Evolutionary conservation across 2,888 invertebrate species (phyloP).

Genomic region (Drosophila stalkeri): DNA sequence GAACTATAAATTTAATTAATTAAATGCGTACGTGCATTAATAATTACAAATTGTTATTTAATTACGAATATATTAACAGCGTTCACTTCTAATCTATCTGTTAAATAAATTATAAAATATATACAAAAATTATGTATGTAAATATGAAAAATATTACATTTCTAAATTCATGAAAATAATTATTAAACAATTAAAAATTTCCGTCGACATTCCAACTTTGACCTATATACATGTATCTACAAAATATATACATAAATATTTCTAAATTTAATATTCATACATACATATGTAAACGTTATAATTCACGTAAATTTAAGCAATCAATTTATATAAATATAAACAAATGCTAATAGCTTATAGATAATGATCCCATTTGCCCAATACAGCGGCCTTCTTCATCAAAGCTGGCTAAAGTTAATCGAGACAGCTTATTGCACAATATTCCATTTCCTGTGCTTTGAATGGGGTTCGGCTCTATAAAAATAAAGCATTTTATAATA

Average conservation of each 20-base stretch:
- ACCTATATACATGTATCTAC: conserved; percentile 17
- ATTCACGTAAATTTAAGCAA: conserved; percentile 48
- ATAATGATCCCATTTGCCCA: conserved; percentile 94
- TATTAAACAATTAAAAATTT: neutral
- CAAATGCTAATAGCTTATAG: conserved; percentile 87
- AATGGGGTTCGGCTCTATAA: conserved; percentile 85
- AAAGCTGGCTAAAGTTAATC: conserved; percentile 94
- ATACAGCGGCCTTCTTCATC: conserved; percentile 95
- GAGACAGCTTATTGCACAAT: conserved; percentile 93
- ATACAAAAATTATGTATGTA: neutral
- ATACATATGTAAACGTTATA: conserved; percentile 18
- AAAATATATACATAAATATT: conserved; percentile 5
- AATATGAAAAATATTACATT: neutral
- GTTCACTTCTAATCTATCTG: neutral
- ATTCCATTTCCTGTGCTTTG: conserved; percentile 86
- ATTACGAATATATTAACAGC: neutral
- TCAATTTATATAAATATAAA: conserved; percentile 54
- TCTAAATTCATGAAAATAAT: neutral
- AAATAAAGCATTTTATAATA: neutral
- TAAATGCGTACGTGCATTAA: neutral
- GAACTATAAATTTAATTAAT: conserved; percentile 2
- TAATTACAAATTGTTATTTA: neutral
- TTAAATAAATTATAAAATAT: neutral
- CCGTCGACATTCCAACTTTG: neutral
- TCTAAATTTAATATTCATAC: conserved; percentile 13